Evolutionary conservation across 2,113 vertebrate genomes (phyloP).

Genomic region (Bolborhynchus lineola): DNA sequence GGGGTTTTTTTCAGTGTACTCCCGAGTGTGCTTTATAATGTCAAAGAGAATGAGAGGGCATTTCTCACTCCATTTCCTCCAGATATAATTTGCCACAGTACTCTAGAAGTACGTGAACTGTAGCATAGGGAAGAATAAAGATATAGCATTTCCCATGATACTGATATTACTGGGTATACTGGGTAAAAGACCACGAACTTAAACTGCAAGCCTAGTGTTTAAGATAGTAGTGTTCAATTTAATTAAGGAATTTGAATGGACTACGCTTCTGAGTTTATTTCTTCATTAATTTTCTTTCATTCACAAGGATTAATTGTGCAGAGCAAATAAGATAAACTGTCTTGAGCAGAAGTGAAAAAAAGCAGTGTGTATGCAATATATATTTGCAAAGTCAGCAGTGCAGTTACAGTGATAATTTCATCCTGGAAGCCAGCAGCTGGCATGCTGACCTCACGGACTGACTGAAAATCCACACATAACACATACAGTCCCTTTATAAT

Average conservation of each 20-base stretch:
- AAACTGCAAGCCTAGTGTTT: neutral
- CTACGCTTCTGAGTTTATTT: neutral
- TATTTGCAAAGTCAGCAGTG: neutral
- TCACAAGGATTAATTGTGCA: neutral
- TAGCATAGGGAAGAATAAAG: neutral
- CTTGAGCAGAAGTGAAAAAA: neutral
- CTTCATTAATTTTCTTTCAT: neutral
- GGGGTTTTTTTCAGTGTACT: neutral
- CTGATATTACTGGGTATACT: neutral
- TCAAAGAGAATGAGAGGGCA: slow-evolving; percentile 3
- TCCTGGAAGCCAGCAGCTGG: neutral
- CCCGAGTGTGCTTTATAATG: neutral
- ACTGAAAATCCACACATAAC: neutral
- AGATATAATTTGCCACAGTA: neutral
- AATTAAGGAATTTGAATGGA: neutral
- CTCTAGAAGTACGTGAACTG: neutral
- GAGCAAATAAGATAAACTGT: neutral
- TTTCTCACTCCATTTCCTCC: slow-evolving; percentile 33
- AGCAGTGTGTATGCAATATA: neutral
- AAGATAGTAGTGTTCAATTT: neutral
- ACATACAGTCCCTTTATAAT: neutral
- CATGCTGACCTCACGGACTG: neutral
- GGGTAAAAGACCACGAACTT: neutral
- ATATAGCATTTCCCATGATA: neutral
- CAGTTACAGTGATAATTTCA: neutral